A percentile compares a stretch with the other conserved stretches of the same genome.
Conservation (phyloP, 2,888 invertebrate genomes). For the Acrocera orbiculus region DNA sequence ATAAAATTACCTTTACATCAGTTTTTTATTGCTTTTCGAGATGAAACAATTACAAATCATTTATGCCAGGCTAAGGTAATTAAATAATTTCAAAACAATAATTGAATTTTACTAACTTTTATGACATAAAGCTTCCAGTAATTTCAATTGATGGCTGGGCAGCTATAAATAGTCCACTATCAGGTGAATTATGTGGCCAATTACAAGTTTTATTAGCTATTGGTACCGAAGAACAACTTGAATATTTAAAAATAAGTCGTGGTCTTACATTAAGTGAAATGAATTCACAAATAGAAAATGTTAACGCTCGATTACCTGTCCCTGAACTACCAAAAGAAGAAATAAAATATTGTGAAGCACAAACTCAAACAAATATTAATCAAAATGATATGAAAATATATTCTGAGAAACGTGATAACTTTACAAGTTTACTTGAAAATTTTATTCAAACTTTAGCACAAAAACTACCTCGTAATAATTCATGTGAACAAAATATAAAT, state of each 20-base stretch:
- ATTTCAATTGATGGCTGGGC: conserved; percentile 43
- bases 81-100: background rate
- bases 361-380: conserved; percentile 8
- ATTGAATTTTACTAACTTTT: conserved; percentile 6
- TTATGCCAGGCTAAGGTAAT: conserved; percentile 36
- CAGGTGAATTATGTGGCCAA: conserved; percentile 34
- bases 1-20: conserved; percentile 40
- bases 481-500: background rate
- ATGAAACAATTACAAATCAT: conserved; percentile 36
- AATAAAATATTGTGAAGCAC: conserved; percentile 7
- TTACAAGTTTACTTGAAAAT: conserved; percentile 9
- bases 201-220: conserved; percentile 39
- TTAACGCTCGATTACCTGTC: conserved; percentile 6
- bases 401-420: conserved; percentile 6
- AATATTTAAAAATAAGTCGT: conserved; percentile 33
- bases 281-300: background rate
- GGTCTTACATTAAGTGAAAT: conserved; percentile 13
- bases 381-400: too few relatives aligned
- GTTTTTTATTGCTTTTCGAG: conserved; percentile 40
- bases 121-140: conserved; percentile 34
- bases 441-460: conserved; percentile 13
- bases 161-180: conserved; percentile 32
- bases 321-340: conserved; percentile 4
- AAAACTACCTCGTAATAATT: conserved; percentile 8
- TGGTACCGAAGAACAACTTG: conserved; percentile 41